These are phyloP conservation scores for Microtus richardsoni DNA, from an alignment of 2,113 vertebrate genomes.

Conservation along the genomic window DNA sequence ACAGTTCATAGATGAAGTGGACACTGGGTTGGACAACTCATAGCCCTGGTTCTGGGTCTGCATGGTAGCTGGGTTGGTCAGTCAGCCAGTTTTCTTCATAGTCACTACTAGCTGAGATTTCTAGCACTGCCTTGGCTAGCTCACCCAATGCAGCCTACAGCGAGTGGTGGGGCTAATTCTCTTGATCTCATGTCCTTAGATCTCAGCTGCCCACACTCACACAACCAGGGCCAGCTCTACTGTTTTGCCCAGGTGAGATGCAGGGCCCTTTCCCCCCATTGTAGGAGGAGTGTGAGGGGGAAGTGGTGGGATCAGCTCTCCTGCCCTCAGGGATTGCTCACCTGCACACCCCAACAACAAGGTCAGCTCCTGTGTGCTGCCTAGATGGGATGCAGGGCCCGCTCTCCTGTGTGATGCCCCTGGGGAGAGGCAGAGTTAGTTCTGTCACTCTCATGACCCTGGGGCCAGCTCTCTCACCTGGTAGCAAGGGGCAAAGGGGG, in stretches of 20 bases:
- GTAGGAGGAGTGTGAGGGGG: rapidly evolving
- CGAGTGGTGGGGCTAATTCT: background rate
- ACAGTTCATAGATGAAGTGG: background rate
- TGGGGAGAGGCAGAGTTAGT: too few relatives aligned
- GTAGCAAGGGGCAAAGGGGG: too few relatives aligned
- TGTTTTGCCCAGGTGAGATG: background rate
- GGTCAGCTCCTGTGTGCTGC: background rate
- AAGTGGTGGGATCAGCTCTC: background rate
- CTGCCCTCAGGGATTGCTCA: background rate
- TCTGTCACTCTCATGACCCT: too few relatives aligned
- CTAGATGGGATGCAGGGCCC: background rate
- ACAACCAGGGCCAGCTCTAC: background rate
- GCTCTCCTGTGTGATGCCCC: too few relatives aligned
- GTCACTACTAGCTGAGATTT: background rate
- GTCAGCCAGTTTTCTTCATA: background rate
- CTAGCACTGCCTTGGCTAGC: background rate
- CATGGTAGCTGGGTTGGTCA: background rate
- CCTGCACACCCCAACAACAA: background rate
- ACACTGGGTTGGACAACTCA: background rate
- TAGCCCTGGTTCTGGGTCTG: background rate
- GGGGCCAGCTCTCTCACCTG: too few relatives aligned
- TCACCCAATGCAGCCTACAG: background rate
- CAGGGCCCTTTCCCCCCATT: background rate
- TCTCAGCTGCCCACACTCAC: background rate
- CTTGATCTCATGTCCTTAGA: background rate